Percentiles rank a stretch among this genome's conserved stretches.
phyloP scores from a whole-genome alignment of 1,140 invertebrate genomes.

The Drosophila littoralis region DNA sequence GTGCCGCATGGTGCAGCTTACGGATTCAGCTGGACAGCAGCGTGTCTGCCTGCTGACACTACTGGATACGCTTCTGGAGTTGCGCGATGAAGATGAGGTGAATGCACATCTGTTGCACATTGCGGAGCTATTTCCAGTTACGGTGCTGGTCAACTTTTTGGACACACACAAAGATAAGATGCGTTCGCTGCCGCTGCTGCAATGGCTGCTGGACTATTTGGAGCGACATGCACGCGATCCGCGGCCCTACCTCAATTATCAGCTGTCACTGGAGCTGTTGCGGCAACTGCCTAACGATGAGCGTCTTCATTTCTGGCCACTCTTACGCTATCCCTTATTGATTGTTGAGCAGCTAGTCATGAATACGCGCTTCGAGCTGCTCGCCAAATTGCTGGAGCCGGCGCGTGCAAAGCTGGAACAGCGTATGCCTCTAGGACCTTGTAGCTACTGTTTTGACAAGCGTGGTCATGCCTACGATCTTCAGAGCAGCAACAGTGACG shows the following conservation, averaged over 20 bases:
- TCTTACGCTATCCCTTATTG: slow-evolving; percentile 88
- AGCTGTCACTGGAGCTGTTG: slow-evolving; percentile 77
- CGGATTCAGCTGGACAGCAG: slow-evolving; percentile 80
- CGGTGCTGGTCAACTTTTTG: slow-evolving; percentile 86
- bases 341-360: slow-evolving; percentile 91
- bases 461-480: slow-evolving; percentile 66
- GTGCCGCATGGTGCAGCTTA: slow-evolving; percentile 85
- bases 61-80: slow-evolving; percentile 56
- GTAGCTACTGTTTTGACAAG: slow-evolving; percentile 75
- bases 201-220: slow-evolving; percentile 87
- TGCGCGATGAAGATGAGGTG: slow-evolving; percentile 61
- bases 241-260: slow-evolving; percentile 87
- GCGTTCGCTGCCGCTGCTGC: slow-evolving; percentile 86
- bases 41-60: slow-evolving; percentile 58
- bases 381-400: slow-evolving; percentile 86
- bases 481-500: slow-evolving; percentile 17
- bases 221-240: slow-evolving; percentile 86
- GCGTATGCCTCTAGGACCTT: slow-evolving; percentile 63
- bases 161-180: slow-evolving; percentile 87
- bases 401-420: slow-evolving; percentile 62
- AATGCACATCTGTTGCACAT: slow-evolving; percentile 84
- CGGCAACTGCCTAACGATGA: slow-evolving; percentile 85
- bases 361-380: slow-evolving; percentile 89
- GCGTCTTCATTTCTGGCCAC: slow-evolving; percentile 86
- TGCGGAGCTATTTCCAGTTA: slow-evolving; percentile 82